A percentile compares a stretch with the other conserved stretches of the same genome.
phyloP scores from a whole-genome alignment of 2,888 invertebrate genomes.

The Xestia rhomboidea region DNA sequence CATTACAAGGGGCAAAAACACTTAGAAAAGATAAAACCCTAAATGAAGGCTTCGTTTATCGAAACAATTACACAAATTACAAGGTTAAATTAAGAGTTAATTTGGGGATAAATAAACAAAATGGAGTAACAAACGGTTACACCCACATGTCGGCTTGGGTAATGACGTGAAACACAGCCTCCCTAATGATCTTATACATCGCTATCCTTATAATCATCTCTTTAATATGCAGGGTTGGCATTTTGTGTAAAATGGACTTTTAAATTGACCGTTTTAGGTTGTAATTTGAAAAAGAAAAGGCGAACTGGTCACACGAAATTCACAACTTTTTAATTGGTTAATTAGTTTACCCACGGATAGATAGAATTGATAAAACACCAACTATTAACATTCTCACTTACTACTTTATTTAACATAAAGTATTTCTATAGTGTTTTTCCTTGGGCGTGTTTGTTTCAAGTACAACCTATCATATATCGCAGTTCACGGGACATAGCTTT shows the following conservation, averaged over 20 bases:
- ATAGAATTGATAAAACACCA: not conserved
- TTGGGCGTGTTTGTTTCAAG: not conserved
- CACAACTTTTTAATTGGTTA: not conserved
- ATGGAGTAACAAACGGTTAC: conserved; percentile 37
- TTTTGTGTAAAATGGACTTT: conserved; percentile 24
- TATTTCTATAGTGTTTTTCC: not conserved
- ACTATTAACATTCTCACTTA: not conserved
- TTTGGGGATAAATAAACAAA: conserved; percentile 59
- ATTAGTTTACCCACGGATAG: not conserved
- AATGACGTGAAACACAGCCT: conserved; percentile 37
- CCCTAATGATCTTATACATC: conserved; percentile 45
- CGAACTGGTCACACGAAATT: not conserved
- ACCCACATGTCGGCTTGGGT: conserved; percentile 33
- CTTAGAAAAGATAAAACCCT: conserved; percentile 23
- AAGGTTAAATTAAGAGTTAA: conserved; percentile 46
- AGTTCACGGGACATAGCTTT: too few relatives aligned
- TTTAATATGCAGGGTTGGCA: conserved; percentile 31
- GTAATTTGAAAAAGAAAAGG: conserved; percentile 10
- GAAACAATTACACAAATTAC: conserved; percentile 57
- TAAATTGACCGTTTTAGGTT: not conserved
- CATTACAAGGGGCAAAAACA: not conserved
- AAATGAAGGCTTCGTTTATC: conserved; percentile 41
- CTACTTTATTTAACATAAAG: not conserved
- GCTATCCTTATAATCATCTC: conserved; percentile 42
- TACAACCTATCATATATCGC: not conserved